Conservation (phyloP, 1,140 invertebrate genomes). For the Odontomachus brunneus region DNA sequence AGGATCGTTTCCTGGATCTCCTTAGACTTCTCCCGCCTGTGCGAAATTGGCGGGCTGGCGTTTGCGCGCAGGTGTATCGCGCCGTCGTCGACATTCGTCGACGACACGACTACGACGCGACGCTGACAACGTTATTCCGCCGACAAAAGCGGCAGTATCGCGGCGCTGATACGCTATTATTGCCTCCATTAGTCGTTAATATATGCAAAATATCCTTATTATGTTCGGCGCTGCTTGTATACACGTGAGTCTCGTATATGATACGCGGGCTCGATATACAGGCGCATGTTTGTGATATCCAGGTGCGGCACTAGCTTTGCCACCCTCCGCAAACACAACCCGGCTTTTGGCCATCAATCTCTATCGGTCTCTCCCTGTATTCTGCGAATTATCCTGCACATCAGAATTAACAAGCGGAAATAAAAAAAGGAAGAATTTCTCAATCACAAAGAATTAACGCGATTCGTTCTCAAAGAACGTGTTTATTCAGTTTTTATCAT, state of each 20-base stretch:
- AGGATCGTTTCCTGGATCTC: constrained; percentile 47
- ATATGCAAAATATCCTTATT: constrained; percentile 84
- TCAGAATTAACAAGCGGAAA: too few relatives aligned
- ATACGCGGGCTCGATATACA: constrained; percentile 65
- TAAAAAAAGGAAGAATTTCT: too few relatives aligned
- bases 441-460: too few relatives aligned
- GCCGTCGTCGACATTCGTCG: constrained; percentile 11
- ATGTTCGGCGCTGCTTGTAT: constrained; percentile 63
- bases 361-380: too few relatives aligned
- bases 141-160: constrained; percentile 71
- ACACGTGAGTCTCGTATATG: constrained; percentile 47
- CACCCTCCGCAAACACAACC: neutral
- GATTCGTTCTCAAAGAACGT: too few relatives aligned
- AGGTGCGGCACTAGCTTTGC: neutral
- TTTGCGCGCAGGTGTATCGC: constrained; percentile 61
- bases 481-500: too few relatives aligned
- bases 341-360: neutral
- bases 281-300: neutral
- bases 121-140: constrained; percentile 52
- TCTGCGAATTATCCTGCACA: too few relatives aligned
- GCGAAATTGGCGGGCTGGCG: neutral
- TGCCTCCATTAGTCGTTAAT: constrained; percentile 82
- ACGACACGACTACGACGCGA: constrained; percentile 30
- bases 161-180: constrained; percentile 69
- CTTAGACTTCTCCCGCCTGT: constrained; percentile 20